A percentile compares a stretch with the other conserved stretches of the same genome.
Evolutionary conservation across 2,113 vertebrate species (phyloP).

Genomic region (Petaurus breviceps): DNA sequence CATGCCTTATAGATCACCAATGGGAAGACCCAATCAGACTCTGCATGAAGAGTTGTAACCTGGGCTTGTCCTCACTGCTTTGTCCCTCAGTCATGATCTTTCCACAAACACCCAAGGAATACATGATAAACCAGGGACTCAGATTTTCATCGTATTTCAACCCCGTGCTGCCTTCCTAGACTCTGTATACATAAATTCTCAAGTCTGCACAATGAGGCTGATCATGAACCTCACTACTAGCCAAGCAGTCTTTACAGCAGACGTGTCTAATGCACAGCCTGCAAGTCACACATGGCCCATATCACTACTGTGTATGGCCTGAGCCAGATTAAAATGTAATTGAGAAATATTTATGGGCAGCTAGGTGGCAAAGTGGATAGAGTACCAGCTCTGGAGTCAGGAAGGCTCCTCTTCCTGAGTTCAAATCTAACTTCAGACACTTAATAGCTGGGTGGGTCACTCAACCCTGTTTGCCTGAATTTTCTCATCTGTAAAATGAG

Average conservation of each 20-base stretch:
- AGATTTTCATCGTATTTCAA: background rate
- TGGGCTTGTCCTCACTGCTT: background rate
- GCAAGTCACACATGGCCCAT: background rate
- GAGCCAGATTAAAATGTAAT: background rate
- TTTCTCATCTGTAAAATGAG: background rate
- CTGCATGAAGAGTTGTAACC: background rate
- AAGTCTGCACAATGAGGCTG: background rate
- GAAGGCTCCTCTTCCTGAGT: too few species aligned
- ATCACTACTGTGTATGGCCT: background rate
- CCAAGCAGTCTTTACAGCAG: background rate
- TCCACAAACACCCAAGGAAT: background rate
- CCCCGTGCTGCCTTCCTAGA: background rate
- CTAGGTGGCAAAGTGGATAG: too few species aligned
- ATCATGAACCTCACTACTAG: background rate
- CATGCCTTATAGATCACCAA: background rate
- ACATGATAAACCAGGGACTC: background rate
- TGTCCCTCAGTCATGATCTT: background rate
- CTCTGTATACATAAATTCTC: background rate
- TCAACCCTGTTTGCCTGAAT: background rate
- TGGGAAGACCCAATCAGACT: background rate
- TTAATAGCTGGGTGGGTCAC: background rate
- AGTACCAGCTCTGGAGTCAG: too few species aligned
- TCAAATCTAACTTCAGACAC: background rate
- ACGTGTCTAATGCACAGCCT: background rate
- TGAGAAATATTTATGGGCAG: too few species aligned